Percentiles rank a stretch among this genome's conserved stretches.
Conservation (phyloP, 2,888 invertebrate species). For the Biston stratarius region DNA sequence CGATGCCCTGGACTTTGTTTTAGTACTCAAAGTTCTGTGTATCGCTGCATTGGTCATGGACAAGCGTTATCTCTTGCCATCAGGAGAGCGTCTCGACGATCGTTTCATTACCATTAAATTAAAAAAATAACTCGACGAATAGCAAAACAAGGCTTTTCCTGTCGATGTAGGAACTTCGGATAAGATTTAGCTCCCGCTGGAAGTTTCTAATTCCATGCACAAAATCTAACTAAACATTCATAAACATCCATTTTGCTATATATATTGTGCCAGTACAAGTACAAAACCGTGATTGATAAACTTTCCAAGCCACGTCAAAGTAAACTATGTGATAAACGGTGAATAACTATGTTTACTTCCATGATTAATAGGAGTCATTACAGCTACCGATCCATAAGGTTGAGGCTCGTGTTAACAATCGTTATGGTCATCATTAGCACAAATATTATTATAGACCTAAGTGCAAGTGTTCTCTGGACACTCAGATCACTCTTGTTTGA, state of each 20-base stretch:
- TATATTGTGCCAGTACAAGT: neutral
- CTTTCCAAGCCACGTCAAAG: slow-evolving; percentile 46
- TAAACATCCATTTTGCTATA: neutral
- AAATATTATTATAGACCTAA: neutral
- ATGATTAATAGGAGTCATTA: slow-evolving; percentile 61
- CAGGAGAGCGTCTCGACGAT: too few species aligned
- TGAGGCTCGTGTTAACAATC: slow-evolving; percentile 44
- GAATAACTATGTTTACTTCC: slow-evolving; percentile 59
- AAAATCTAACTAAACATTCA: neutral
- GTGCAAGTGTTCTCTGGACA: slow-evolving; percentile 3
- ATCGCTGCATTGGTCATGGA: too few species aligned
- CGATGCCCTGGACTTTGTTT: too few species aligned
- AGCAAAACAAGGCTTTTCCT: neutral
- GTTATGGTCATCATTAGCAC: slow-evolving; percentile 41
- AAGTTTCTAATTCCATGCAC: neutral
- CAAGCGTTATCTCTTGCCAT: too few species aligned
- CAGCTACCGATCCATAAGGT: slow-evolving; percentile 44
- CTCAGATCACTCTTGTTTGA: neutral
- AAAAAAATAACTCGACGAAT: too few species aligned
- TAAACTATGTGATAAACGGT: slow-evolving; percentile 54
- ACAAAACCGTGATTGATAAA: slow-evolving; percentile 45
- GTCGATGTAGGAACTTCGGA: neutral
- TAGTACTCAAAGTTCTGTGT: too few species aligned
- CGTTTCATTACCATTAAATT: too few species aligned
- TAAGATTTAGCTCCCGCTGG: neutral